Conservation (phyloP, 2,113 vertebrate genomes). For the Percopsis transmontana region DNA sequence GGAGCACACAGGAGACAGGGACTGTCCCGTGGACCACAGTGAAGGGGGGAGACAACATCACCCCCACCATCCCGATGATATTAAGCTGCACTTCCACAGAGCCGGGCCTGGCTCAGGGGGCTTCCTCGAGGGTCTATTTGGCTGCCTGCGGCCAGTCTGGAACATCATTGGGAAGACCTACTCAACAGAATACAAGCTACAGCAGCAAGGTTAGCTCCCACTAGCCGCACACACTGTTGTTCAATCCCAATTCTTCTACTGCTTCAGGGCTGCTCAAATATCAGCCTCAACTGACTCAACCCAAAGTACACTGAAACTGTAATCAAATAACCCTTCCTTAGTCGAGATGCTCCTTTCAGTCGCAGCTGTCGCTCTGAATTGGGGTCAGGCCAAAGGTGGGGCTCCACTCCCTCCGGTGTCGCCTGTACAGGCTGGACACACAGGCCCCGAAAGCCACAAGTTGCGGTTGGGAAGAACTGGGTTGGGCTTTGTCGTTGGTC, state of each 20-base stretch:
- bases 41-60: constrained; percentile 55
- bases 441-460: constrained; percentile 17
- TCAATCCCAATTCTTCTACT: constrained; percentile 6
- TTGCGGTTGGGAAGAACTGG: constrained; percentile 40
- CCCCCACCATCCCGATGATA: constrained; percentile 79
- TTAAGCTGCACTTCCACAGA: constrained; percentile 93
- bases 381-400: constrained; percentile 52
- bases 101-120: constrained; percentile 82
- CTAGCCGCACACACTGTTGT: constrained; percentile 10
- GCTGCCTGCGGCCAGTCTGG: constrained; percentile 95
- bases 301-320: constrained; percentile 21
- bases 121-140: constrained; percentile 97
- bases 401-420: constrained; percentile 45
- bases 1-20: constrained; percentile 73
- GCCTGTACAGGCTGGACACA: constrained; percentile 17
- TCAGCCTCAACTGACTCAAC: constrained; percentile 15
- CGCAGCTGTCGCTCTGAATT: constrained; percentile 53
- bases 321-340: constrained; percentile 36
- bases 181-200: constrained; percentile 96
- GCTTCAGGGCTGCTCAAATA: constrained; percentile 27
- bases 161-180: constrained; percentile 99
- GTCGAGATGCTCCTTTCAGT: neutral
- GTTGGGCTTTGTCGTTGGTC: constrained; percentile 17
- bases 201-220: constrained; percentile 90
- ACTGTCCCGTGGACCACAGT: constrained; percentile 62